Base-by-base conservation (phyloP, 1,140 invertebrate species). In the Drosophila dunni region DNA sequence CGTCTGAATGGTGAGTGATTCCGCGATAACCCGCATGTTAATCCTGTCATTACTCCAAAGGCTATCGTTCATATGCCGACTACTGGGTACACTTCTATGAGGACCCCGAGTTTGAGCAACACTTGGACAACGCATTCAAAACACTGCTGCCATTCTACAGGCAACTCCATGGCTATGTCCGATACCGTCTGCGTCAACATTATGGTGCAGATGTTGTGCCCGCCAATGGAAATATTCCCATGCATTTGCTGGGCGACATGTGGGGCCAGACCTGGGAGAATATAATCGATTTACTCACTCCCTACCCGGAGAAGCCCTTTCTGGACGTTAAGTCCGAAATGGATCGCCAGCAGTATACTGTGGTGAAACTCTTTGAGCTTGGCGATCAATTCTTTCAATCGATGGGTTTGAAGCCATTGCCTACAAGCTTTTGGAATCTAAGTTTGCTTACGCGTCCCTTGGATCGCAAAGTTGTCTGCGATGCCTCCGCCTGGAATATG, bases 351-450 rank as follows among this genome's bases (percentile, higher is more conserved):
- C 58, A 81, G 20, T 93, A 93, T 58, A 93, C 90, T 0, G 83
- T 92, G 1, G 40, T 62, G 1, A 92, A 92, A 65, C 92, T 94
- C 63, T 94, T 94, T 50, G 79, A 93, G 62, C 86, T 95, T 64
- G 95, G 97, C 0, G 97, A 98, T 88, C 94, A 97, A 60, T 98
- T 98, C 91, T 98, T 97, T 92, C 94, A 94, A 20, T 98, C 97
- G 0, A 92, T 99, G 4, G 97, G 97, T 46, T 92, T 99, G 66
- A 94, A 94, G 1, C 94, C 95, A 0, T 96, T 99, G 96, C 96
- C 97, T 0, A 90, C 94, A 20, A 93, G 93, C 5, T 98, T 97
- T 89, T 98, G 97, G 97, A 92, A 96, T 61, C 94, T 95, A 40
- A 97, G 96, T 6, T 95, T 98, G 40, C 93, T 97, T 6, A 93